Percentiles rank a stretch among this genome's conserved stretches.
Evolutionary conservation across 2,888 invertebrate genomes (phyloP).

Genomic region (Isotomurus palustris): DNA sequence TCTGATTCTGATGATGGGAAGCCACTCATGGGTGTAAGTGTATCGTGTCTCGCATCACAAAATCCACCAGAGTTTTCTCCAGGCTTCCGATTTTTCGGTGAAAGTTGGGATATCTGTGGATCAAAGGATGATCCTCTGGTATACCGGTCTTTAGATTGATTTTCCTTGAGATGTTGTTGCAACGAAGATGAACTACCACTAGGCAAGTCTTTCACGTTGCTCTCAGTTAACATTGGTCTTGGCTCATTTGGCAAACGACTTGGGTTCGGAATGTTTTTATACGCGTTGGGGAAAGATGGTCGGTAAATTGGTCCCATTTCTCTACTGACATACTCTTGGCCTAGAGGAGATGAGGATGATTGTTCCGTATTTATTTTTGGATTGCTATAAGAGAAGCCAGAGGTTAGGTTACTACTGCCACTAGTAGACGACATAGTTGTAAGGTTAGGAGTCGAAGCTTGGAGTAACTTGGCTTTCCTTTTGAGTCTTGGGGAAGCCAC

Average conservation of each 20-base stretch:
- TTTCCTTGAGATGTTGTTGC: no score
- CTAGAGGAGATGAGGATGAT: no score
- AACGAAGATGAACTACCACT: no score
- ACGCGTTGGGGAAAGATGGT: conserved; percentile 1
- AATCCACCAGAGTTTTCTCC: no score
- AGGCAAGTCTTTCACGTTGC: background rate
- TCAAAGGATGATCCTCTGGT: no score
- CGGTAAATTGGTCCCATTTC: conserved; percentile 35
- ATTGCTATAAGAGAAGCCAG: no score
- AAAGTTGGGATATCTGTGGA: no score
- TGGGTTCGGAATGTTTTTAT: conserved; percentile 6
- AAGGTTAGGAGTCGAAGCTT: background rate
- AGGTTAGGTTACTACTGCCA: background rate
- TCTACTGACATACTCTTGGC: conserved; percentile 12
- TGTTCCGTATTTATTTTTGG: conserved; percentile 43
- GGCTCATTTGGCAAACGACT: conserved; percentile 27
- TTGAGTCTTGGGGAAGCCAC: conserved; percentile 40
- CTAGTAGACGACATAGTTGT: no score
- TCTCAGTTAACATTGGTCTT: conserved; percentile 13
- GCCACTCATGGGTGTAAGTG: no score
- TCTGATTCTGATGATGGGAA: background rate
- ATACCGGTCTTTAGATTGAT: no score
- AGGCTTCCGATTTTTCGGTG: no score
- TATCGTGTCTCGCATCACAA: no score
- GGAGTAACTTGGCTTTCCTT: conserved; percentile 29